phyloP scores from a whole-genome alignment of 2,797 vertebrate species.

The Amniataba percoides region DNA sequence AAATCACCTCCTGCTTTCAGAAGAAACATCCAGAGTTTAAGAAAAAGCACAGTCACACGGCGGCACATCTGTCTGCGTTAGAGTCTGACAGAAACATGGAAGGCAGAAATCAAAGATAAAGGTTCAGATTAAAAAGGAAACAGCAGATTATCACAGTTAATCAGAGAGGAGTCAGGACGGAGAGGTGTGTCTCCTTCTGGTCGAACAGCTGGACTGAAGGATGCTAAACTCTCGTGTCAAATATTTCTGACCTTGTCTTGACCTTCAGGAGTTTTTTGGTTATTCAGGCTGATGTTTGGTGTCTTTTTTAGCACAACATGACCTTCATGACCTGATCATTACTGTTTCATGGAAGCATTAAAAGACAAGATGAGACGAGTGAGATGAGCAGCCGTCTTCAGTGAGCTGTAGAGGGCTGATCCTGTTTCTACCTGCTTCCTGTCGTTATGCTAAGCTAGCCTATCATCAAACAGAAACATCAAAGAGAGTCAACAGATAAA shows the following conservation, averaged over 20 bases:
- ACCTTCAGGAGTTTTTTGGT: no score
- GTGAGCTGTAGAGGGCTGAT: no score
- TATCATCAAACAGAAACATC: no score
- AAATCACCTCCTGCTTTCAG: conserved; percentile 49
- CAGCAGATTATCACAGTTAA: conserved; percentile 56
- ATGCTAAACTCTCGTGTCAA: neutral
- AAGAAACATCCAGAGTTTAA: conserved; percentile 45
- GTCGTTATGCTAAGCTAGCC: neutral
- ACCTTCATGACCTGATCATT: no score
- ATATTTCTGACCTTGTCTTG: neutral
- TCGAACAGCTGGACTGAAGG: neutral
- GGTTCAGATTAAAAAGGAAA: neutral
- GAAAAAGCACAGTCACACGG: conserved; percentile 41
- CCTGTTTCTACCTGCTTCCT: no score
- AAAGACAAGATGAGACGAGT: no score
- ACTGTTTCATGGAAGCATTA: no score
- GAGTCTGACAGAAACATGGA: conserved; percentile 58
- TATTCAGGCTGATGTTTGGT: no score
- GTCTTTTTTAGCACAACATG: no score
- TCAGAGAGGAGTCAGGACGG: conserved; percentile 47
- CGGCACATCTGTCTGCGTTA: conserved; percentile 47
- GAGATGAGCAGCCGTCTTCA: no score
- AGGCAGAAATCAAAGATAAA: conserved; percentile 49
- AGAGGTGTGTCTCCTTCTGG: neutral
- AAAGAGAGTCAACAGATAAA: neutral